Conservation (phyloP, 1,140 invertebrate genomes). For the Penaeus chinensis region DNA sequence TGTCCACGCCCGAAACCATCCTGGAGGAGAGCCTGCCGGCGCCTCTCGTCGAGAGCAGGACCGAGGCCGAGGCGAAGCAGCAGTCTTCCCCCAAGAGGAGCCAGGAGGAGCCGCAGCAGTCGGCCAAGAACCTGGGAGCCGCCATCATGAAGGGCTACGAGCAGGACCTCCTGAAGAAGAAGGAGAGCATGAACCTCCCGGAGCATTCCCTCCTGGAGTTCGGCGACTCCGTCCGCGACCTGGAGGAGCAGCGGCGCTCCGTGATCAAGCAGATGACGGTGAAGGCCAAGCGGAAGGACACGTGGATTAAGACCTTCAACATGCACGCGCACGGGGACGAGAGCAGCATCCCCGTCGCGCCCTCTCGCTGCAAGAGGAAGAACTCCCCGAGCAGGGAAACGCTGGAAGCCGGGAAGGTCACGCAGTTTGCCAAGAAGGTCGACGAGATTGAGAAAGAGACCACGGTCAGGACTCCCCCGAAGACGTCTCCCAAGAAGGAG, state of each 20-base stretch:
- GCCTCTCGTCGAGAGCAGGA: neutral
- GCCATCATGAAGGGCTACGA: constrained; percentile 65
- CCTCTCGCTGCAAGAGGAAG: constrained; percentile 44
- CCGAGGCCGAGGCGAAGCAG: neutral
- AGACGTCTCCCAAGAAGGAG: too few relatives aligned
- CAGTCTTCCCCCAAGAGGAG: too few relatives aligned
- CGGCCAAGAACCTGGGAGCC: constrained; percentile 63
- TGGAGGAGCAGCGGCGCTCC: constrained; percentile 62
- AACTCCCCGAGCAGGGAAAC: constrained; percentile 23
- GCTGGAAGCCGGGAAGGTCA: neutral
- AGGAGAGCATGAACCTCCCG: constrained; percentile 63
- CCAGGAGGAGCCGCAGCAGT: neutral
- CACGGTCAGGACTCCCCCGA: neutral
- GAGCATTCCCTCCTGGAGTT: constrained; percentile 65
- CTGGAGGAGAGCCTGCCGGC: constrained; percentile 24
- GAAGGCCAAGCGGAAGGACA: constrained; percentile 64
- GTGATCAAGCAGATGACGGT: constrained; percentile 65
- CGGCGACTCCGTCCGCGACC: constrained; percentile 64
- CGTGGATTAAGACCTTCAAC: constrained; percentile 64
- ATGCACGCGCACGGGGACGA: constrained; percentile 48
- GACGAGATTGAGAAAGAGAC: too few relatives aligned
- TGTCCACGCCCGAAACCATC: constrained; percentile 37
- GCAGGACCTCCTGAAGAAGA: constrained; percentile 61
- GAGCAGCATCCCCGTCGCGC: constrained; percentile 41
- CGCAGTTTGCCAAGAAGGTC: constrained; percentile 1